A percentile compares a stretch with the other conserved stretches of the same genome.
Conservation (phyloP, 2,113 vertebrate species). For the Petrocephalus zakoni region DNA sequence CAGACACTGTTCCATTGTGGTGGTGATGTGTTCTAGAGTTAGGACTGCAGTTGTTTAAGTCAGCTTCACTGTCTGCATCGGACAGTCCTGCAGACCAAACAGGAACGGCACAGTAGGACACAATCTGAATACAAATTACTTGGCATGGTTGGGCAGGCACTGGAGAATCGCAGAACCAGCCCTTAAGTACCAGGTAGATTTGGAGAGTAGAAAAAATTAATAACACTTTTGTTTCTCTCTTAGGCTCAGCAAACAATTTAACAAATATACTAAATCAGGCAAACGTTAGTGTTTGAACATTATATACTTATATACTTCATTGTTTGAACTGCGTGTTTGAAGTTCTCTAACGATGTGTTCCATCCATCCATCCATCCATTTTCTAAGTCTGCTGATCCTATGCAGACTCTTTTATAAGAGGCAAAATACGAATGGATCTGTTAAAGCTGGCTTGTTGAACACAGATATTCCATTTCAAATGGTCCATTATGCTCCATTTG, state of each 20-base stretch:
- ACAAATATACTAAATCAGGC: not conserved
- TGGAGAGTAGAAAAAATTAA: not conserved
- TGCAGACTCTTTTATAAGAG: not conserved
- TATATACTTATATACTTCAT: not conserved
- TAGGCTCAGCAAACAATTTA: not conserved
- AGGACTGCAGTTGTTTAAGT: not conserved
- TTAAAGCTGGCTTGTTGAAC: not conserved
- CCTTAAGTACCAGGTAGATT: not conserved
- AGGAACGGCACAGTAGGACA: not conserved
- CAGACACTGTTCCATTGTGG: not conserved
- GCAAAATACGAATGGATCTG: not conserved
- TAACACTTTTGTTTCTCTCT: not conserved
- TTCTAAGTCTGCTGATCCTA: not conserved
- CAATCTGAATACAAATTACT: not conserved
- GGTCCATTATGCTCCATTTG: not conserved
- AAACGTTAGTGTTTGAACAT: not conserved
- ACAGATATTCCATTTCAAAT: not conserved
- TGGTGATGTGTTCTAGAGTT: not conserved
- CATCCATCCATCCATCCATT: not conserved
- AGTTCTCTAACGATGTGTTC: not conserved
- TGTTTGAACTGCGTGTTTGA: not conserved
- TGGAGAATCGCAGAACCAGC: not conserved
- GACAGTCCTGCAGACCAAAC: not conserved
- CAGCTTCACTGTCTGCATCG: not conserved
- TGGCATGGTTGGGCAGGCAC: not conserved